Conservation (phyloP, 37 sponge, comb jelly and placozoan genomes). For the Mnemiopsis leidyi region DNA sequence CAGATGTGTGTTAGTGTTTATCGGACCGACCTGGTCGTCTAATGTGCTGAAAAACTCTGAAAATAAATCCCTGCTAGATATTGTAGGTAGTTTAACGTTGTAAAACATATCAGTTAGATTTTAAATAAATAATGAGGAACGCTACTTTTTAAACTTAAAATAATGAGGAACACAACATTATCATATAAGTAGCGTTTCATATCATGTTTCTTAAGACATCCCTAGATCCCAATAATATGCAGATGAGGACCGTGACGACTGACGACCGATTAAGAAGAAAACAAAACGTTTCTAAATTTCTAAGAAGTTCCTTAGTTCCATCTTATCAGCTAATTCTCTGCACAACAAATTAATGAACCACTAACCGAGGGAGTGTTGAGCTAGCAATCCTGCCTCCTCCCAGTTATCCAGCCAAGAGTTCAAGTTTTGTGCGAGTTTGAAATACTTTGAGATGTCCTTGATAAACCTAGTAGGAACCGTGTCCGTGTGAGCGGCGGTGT, state of each 20-base stretch:
- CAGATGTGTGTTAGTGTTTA: not conserved
- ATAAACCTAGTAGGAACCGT: not conserved
- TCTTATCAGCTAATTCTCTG: no score
- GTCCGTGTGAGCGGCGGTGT: not conserved
- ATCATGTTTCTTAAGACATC: no score
- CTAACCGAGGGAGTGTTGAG: constrained; percentile 8
- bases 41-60: constrained; percentile 38
- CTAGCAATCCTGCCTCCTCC: not conserved
- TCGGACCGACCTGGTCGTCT: not conserved
- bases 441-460: constrained; percentile 1
- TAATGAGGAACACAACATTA: no score
- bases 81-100: not conserved
- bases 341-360: not conserved
- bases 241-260: no score
- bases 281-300: no score
- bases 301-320: no score
- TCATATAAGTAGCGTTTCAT: no score
- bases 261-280: no score
- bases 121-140: no score
- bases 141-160: no score
- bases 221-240: no score
- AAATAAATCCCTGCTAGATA: not conserved
- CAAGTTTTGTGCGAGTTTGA: not conserved
- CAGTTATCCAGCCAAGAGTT: constrained; percentile 21
- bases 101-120: no score